Evolutionary conservation across 2,113 vertebrate species (phyloP), one percentile per base, ranked within the genome.

Genomic region (Dunckerocampus dactyliophorus): DNA sequence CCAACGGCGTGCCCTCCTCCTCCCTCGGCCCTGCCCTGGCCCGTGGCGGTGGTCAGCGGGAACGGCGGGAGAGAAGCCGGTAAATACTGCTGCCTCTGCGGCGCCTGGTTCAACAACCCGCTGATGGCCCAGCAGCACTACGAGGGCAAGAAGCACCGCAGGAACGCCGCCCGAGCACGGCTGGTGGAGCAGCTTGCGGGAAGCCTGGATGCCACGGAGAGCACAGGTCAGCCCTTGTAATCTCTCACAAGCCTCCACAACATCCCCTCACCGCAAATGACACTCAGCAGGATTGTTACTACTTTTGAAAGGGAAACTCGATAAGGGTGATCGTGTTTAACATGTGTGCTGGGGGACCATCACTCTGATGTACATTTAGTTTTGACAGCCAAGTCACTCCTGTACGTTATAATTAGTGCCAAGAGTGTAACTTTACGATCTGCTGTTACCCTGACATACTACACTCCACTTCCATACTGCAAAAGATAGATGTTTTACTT

Each of bases 81-180:
- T 9, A 92, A 92, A 71, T 92, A 90, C 75, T 93, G 92, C 67
- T 91, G 89, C 63, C 75, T 92, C 34, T 93, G 91, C 21, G 84
- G 90, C 31, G 91, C 91, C 68, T 93, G 92, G 92, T 93, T 92
- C 77, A 92, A 93, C 82, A 92, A 93, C 82, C 92, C 92, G 0
- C 75, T 93, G 77, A 93, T 93, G 92, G 92, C 92, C 51, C 90
- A 92, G 80, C 92, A 93, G 76, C 92, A 93, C 74, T 93, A 93
- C 37, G 90, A 92, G 66, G 92, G 92, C 67, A 93, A 93, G 71
- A 93, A 92, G 42, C 92, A 93, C 82, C 89, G 90, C 71, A 88
- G 90, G 74, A 93, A 92, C 4, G 92, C 92, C 1, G 90, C 89
- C 9, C 72, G 91, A n/a, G 83, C 90, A 3, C 88, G 87, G 28